phyloP scores from a whole-genome alignment of 2,888 invertebrate genomes.

The Cynaeus angustus region DNA sequence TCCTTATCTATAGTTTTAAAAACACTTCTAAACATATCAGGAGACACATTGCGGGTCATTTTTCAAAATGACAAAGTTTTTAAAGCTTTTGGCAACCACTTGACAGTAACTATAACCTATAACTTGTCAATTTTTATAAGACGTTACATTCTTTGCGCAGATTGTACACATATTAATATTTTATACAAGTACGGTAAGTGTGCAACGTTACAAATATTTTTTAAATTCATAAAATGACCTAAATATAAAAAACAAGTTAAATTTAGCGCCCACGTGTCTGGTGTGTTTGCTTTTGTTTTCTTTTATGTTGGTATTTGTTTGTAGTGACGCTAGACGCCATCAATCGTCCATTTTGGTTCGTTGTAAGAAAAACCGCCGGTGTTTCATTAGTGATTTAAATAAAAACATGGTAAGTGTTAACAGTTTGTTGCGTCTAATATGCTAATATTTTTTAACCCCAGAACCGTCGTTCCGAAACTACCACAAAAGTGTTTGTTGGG shows the following conservation, averaged over 20 bases:
- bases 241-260: background rate
- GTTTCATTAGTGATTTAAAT: conserved; percentile 6
- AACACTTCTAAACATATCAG: conserved; percentile 75
- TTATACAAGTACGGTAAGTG: no score
- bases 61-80: conserved; percentile 10
- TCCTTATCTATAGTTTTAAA: conserved; percentile 79
- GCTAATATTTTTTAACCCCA: conserved; percentile 43
- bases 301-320: conserved; percentile 1
- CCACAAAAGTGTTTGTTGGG: conserved; percentile 91
- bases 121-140: no score
- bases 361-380: conserved; percentile 16
- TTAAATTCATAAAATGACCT: no score
- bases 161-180: no score
- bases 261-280: background rate
- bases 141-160: no score
- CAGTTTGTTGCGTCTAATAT: background rate
- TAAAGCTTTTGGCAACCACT: background rate
- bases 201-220: no score
- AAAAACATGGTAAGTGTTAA: conserved; percentile 35
- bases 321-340: conserved; percentile 13
- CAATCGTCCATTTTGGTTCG: conserved; percentile 22
- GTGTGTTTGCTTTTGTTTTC: no score
- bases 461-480: conserved; percentile 67
- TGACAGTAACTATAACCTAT: no score
- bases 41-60: conserved; percentile 66